Conservation (phyloP, 2,113 vertebrate genomes). For the Ophthalmolycus amberensis region DNA sequence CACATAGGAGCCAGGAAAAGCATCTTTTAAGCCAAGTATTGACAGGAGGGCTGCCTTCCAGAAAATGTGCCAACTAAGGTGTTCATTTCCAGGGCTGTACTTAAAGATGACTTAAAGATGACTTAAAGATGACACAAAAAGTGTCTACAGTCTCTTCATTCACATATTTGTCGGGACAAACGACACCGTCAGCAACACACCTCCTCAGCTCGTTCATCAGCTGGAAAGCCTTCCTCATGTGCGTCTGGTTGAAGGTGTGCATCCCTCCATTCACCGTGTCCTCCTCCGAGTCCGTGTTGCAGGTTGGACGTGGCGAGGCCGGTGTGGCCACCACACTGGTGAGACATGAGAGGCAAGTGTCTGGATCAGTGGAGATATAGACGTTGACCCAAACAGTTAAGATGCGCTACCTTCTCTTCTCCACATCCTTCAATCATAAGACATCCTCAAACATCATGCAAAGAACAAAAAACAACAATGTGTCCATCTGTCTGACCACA, state of each 20-base stretch:
- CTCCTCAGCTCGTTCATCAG: slow-evolving; percentile 96
- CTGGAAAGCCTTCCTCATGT: slow-evolving; percentile 96
- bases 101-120: no score
- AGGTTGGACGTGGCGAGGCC: slow-evolving; percentile 57
- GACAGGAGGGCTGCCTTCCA: not conserved
- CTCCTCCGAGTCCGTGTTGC: slow-evolving; percentile 84
- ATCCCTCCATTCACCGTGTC: slow-evolving; percentile 86
- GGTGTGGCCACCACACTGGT: slow-evolving; percentile 66
- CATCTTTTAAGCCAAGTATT: not conserved
- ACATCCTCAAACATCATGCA: not conserved
- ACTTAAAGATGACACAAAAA: no score
- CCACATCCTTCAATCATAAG: not conserved
- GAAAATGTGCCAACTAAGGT: not conserved
- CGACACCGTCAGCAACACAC: slow-evolving; percentile 71
- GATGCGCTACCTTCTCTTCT: not conserved
- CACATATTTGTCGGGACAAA: not conserved
- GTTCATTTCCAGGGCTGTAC: not conserved
- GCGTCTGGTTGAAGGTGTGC: slow-evolving; percentile 89
- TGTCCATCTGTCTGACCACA: not conserved
- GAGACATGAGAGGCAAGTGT: slow-evolving; percentile 61
- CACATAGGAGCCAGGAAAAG: not conserved
- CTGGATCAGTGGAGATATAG: slow-evolving; percentile 28
- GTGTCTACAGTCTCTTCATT: not conserved
- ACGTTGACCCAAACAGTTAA: slow-evolving; percentile 14
- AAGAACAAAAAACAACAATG: not conserved